A percentile compares a stretch with the other conserved stretches of the same genome.
Evolutionary conservation across 2,113 vertebrate species (phyloP).

Genomic region (Recurvirostra avosetta): DNA sequence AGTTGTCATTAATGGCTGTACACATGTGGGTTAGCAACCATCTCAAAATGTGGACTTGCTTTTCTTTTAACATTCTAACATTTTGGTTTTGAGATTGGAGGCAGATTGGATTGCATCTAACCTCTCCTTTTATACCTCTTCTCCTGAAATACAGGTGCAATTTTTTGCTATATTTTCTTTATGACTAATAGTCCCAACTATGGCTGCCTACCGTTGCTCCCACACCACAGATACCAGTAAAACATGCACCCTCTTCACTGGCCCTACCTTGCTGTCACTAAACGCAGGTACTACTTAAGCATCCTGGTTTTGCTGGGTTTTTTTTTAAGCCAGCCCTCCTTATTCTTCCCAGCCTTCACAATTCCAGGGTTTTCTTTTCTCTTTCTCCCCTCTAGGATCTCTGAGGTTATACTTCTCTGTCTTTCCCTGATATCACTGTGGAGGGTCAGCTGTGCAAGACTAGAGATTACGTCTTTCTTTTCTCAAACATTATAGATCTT

Average conservation of each 20-base stretch:
- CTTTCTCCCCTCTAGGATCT: background rate
- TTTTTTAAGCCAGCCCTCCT: background rate
- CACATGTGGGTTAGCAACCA: background rate
- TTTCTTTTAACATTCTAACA: background rate
- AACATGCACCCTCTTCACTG: background rate
- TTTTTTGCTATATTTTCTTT: background rate
- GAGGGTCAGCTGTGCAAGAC: background rate
- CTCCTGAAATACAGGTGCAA: background rate
- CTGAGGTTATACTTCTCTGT: background rate
- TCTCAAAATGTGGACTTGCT: background rate
- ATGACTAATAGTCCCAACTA: background rate
- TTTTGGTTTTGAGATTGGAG: background rate
- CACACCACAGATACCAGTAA: background rate
- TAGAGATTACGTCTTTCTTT: background rate
- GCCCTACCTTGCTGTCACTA: background rate
- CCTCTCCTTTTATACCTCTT: background rate
- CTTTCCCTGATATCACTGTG: background rate
- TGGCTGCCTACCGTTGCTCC: background rate
- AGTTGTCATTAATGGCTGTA: background rate
- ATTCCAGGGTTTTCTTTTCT: background rate
- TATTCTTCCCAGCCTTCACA: background rate
- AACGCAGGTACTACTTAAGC: background rate
- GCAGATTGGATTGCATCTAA: background rate
- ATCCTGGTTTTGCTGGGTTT: fast-evolving
- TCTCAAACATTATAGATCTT: background rate